phyloP scores from a whole-genome alignment of 1,140 invertebrate genomes.

The Drosophila ohnishii region DNA sequence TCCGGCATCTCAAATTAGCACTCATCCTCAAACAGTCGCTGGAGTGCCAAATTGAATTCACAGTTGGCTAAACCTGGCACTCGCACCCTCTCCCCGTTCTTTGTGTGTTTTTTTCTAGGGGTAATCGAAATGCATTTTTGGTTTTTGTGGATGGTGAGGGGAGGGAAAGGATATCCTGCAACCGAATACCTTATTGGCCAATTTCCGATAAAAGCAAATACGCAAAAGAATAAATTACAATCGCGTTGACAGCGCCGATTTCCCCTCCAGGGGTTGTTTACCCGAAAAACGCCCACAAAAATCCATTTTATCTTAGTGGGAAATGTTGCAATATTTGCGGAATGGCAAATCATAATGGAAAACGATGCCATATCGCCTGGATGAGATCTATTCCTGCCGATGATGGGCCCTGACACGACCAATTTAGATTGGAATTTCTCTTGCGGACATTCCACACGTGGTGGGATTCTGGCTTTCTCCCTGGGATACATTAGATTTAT shows the following conservation, averaged over 20 bases:
- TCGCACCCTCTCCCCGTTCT: constrained; percentile 24
- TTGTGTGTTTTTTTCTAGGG: constrained; percentile 21
- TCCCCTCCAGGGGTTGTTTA: constrained; percentile 50
- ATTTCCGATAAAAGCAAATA: constrained; percentile 62
- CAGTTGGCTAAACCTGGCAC: constrained; percentile 63
- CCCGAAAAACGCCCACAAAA: constrained; percentile 57
- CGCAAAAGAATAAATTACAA: constrained; percentile 75
- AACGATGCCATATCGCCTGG: constrained; percentile 28
- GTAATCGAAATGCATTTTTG: constrained; percentile 60
- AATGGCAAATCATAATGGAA: constrained; percentile 46
- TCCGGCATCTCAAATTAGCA: constrained; percentile 44
- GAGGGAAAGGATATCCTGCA: constrained; percentile 63
- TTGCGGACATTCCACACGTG: constrained; percentile 14
- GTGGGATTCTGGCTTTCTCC: constrained; percentile 50
- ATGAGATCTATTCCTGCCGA: constrained; percentile 27
- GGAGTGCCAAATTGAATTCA: constrained; percentile 53
- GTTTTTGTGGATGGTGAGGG: constrained; percentile 26
- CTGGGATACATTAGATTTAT: constrained; percentile 42
- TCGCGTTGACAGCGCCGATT: constrained; percentile 57
- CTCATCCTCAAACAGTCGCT: constrained; percentile 31
- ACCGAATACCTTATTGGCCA: constrained; percentile 53
- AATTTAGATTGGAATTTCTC: constrained; percentile 41
- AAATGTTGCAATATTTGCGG: constrained; percentile 38
- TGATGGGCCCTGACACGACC: constrained; percentile 40
- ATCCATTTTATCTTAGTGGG: constrained; percentile 30